Conservation (phyloP, 2,797 vertebrate genomes). For the Dromococcyx pavoninus region DNA sequence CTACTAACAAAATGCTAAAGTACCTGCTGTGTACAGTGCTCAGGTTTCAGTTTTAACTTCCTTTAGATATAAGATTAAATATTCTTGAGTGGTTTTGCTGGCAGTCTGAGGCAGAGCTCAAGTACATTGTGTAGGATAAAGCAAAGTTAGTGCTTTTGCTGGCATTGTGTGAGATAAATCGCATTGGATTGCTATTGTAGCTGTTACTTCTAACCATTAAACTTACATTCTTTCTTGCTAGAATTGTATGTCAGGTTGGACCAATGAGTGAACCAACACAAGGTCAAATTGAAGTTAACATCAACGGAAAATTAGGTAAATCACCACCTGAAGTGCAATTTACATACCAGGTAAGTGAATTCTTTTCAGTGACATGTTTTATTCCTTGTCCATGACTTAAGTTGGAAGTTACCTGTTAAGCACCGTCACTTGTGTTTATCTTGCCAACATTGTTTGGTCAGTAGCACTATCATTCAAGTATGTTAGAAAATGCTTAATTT, state of each 20-base stretch:
- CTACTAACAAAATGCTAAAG: neutral
- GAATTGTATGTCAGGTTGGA: slow-evolving; percentile 89
- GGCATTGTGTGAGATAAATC: neutral
- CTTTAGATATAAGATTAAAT: neutral
- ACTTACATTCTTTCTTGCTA: slow-evolving; percentile 63
- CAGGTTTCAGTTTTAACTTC: neutral
- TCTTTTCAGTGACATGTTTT: neutral
- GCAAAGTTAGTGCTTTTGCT: neutral
- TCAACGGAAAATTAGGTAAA: slow-evolving; percentile 83
- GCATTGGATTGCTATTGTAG: neutral
- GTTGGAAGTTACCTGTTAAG: neutral
- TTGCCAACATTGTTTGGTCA: neutral
- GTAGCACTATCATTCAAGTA: neutral
- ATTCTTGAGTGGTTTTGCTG: neutral
- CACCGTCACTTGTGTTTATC: neutral
- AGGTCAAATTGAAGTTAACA: slow-evolving; percentile 80
- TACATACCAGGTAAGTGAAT: slow-evolving; percentile 86
- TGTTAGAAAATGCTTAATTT: neutral
- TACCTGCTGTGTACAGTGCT: neutral
- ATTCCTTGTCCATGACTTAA: neutral
- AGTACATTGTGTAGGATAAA: neutral
- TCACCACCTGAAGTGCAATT: slow-evolving; percentile 78
- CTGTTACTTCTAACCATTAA: neutral
- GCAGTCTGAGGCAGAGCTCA: neutral
- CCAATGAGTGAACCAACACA: neutral